phyloP scores from a whole-genome alignment of 2,888 invertebrate species.

The Scaptodrosophila latifasciaeformis region DNA sequence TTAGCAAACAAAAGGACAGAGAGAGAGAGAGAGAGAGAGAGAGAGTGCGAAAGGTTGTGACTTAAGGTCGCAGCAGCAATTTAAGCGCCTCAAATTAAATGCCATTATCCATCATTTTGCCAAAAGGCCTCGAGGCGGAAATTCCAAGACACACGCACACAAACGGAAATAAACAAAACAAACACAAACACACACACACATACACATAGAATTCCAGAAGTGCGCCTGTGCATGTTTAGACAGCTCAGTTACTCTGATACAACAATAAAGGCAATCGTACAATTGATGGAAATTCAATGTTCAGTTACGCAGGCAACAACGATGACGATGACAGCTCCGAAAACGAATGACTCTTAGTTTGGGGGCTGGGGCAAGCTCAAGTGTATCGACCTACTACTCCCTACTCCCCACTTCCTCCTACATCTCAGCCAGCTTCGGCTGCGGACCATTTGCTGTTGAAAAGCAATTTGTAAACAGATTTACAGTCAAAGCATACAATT shows the following conservation, averaged over 20 bases:
- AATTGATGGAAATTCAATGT: constrained; percentile 14
- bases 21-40: too few relatives aligned
- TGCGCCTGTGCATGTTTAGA: too few relatives aligned
- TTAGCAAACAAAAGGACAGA: too few relatives aligned
- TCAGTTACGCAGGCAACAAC: neutral
- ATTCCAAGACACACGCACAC: constrained; percentile 21
- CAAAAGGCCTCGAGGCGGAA: constrained; percentile 50
- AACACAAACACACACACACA: neutral
- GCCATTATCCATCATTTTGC: constrained; percentile 61
- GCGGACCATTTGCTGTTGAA: too few relatives aligned
- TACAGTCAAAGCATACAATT: constrained; percentile 9
- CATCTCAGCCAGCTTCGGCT: too few relatives aligned
- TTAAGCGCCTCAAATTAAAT: constrained; percentile 47
- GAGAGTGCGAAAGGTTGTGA: constrained; percentile 14
- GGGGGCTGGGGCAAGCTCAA: too few relatives aligned
- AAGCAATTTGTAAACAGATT: constrained; percentile 26
- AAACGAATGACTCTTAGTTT: neutral
- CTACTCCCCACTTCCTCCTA: too few relatives aligned
- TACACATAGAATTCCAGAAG: too few relatives aligned
- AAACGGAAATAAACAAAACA: neutral
- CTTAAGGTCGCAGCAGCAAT: constrained; percentile 27
- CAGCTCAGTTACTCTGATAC: neutral
- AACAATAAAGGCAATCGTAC: neutral
- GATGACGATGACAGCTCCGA: neutral
- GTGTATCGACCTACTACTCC: too few relatives aligned